Evolutionary conservation across 35 echinoderm and acorn worm genomes (phyloP).

Genomic region (Apostichopus californicus): DNA sequence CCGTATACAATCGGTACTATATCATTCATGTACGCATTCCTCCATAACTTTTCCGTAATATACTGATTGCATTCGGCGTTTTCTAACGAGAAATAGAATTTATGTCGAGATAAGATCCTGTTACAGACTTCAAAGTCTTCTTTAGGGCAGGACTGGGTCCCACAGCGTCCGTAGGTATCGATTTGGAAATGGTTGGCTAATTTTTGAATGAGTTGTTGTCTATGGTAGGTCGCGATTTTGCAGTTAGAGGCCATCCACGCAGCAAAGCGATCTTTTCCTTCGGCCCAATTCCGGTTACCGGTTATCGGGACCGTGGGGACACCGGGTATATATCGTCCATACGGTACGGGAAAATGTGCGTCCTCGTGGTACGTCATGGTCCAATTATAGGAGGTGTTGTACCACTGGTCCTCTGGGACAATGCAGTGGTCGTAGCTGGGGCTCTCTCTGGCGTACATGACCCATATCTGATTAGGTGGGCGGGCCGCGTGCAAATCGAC

Average conservation of each 20-base stretch:
- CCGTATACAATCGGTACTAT: slow-evolving; percentile 76
- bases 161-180: slow-evolving; percentile 46
- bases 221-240: not conserved
- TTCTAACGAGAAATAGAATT: slow-evolving; percentile 73
- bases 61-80: slow-evolving; percentile 71
- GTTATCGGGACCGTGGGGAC: not conserved
- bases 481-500: slow-evolving; percentile 34
- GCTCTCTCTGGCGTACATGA: slow-evolving; percentile 54
- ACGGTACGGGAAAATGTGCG: slow-evolving; percentile 31
- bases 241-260: slow-evolving; percentile 70
- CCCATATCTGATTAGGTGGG: slow-evolving; percentile 54
- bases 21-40: slow-evolving; percentile 57
- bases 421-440: slow-evolving; percentile 53
- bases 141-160: not conserved
- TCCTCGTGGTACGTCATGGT: slow-evolving; percentile 53
- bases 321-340: slow-evolving; percentile 44
- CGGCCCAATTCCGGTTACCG: slow-evolving; percentile 55
- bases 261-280: slow-evolving; percentile 44
- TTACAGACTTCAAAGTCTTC: not conserved
- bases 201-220: not conserved
- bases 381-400: slow-evolving; percentile 54
- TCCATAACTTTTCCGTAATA: slow-evolving; percentile 78
- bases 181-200: slow-evolving; percentile 25
- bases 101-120: slow-evolving; percentile 49
- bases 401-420: slow-evolving; percentile 49